Evolutionary conservation across 1,140 invertebrate genomes (phyloP).

Genomic region (Scaptomyza graminum): DNA sequence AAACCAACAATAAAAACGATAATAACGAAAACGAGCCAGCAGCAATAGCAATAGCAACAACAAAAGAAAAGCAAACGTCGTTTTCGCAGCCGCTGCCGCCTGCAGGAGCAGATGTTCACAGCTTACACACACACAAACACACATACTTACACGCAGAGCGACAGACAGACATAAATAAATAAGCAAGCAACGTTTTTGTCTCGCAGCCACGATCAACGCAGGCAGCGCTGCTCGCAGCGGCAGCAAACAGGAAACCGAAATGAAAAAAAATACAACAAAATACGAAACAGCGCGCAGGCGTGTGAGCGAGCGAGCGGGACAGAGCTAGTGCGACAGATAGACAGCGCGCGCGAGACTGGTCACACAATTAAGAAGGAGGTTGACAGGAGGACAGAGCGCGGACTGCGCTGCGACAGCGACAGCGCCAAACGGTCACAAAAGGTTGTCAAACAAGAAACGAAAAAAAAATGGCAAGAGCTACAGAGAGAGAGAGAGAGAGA

Average conservation of each 20-base stretch:
- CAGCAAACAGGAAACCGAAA: conserved; percentile 76
- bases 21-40: conserved; percentile 72
- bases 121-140: conserved; percentile 62
- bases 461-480: conserved; percentile 71
- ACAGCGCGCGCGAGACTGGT: conserved; percentile 32
- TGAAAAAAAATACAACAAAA: conserved; percentile 22
- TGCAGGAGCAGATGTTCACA: conserved; percentile 83
- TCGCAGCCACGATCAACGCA: conserved; percentile 62
- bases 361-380: conserved; percentile 51
- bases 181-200: conserved; percentile 66
- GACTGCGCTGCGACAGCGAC: conserved; percentile 7
- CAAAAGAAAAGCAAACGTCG: conserved; percentile 74
- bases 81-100: conserved; percentile 47
- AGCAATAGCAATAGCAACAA: conserved; percentile 43
- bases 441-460: conserved; percentile 67
- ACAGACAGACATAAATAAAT: conserved; percentile 77
- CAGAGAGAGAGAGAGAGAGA: conserved; percentile 27
- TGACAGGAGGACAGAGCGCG: conserved; percentile 29
- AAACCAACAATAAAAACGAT: conserved; percentile 80
- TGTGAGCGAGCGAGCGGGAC: conserved; percentile 5
- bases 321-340: conserved; percentile 11
- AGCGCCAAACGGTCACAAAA: conserved; percentile 50
- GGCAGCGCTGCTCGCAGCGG: conserved; percentile 41
- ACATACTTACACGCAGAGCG: conserved; percentile 25
- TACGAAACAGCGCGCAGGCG: conserved; percentile 15